Evolutionary conservation across 2,797 vertebrate species (phyloP), one percentile per base, ranked within the genome.

Genomic region (Brachyrhaphis roseni): DNA sequence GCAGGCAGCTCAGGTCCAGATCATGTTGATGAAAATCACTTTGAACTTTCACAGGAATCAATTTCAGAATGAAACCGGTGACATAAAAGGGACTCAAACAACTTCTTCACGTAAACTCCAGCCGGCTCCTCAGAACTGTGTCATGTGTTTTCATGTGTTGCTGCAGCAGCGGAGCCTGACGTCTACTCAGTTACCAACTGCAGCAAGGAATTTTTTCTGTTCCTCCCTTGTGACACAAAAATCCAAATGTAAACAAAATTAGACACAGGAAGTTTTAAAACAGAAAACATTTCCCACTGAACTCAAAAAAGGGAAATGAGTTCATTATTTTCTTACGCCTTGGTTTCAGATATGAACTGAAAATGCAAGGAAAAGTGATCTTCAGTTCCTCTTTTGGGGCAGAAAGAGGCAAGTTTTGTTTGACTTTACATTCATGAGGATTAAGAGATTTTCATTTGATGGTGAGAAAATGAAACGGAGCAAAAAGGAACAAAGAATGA

Each of bases 291-390:
- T 55, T 53, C 41, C 45, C 26, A 62, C 53, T 71, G 26, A 2
- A 64, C 43, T 23, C 0, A 83, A 84, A 82, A 72, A 3, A 78
- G 12, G 5, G 43, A 70, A 80, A 62, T 28, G 31, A 5, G 0
- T 8, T 12, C 5, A 53, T 53, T 5, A 53, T 45, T 47, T 47
- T 47, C 51, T 53, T 16, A 53, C 5, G 3, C 4, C 78, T 59
- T 77, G 13, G 55, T 82, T 88, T 85, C 75, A 74, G 70, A 75
- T 83, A 7, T 4, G 6, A 0, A 1, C 5, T 10, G 3, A 77
- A 70, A 80, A 39, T 2, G 1, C 11, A 76, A 47, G 4, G 15
- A 53, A 83, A 78, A 84, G 28, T 72, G 57, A 23, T 72, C 80
- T 0, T 10, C 31, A 34, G 76, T 82, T 84, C 78, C 81, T 71